Evolutionary conservation across 2,797 vertebrate genomes (phyloP).

Genomic region (Glossophaga mutica): DNA sequence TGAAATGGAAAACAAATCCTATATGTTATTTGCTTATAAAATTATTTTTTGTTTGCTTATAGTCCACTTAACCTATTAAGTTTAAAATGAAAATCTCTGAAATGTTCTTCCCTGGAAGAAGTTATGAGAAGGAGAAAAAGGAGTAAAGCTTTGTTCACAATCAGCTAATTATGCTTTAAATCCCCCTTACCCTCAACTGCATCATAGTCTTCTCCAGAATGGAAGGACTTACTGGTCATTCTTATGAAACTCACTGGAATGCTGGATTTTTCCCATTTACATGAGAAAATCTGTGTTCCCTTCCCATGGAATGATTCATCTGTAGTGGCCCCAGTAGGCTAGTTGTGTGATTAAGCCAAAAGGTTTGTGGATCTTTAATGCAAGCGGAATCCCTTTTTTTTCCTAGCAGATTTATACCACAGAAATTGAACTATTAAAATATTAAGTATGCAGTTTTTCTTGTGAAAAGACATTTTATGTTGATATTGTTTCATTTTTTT

Average conservation of each 20-base stretch:
- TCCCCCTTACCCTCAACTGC: background rate
- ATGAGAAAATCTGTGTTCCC: background rate
- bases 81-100: conserved; percentile 18
- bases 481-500: conserved; percentile 69
- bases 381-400: background rate
- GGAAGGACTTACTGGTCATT: background rate
- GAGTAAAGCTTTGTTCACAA: background rate
- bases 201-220: background rate
- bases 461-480: conserved; percentile 63
- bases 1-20: background rate
- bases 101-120: background rate
- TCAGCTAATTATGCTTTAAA: background rate
- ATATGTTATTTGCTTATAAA: background rate
- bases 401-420: conserved; percentile 17
- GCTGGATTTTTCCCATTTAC: background rate
- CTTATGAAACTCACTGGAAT: background rate
- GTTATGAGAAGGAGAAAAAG: background rate
- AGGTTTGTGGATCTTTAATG: conserved; percentile 42
- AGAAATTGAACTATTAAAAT: conserved; percentile 53
- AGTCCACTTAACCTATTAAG: background rate
- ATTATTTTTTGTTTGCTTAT: background rate
- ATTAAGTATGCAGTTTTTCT: conserved; percentile 41
- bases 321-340: background rate
- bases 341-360: conserved; percentile 53
- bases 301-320: background rate